Percentiles rank a stretch among this genome's conserved stretches.
Conservation (phyloP, 2,113 vertebrate genomes). For the Hypocryptadius cinnamomeus region DNA sequence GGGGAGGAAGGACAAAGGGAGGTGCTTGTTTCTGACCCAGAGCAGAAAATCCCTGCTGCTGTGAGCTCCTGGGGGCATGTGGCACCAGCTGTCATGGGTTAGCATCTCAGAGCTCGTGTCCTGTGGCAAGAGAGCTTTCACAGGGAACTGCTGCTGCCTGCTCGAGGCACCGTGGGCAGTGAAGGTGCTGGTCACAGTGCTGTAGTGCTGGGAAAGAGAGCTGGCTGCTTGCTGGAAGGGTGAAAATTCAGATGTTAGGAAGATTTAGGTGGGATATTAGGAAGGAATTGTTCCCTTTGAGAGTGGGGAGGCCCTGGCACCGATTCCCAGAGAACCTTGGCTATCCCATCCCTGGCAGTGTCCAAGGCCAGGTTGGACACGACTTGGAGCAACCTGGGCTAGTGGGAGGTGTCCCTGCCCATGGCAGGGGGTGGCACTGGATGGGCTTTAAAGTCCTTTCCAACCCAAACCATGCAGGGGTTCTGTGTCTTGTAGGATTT, state of each 20-base stretch:
- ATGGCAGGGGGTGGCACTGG: neutral
- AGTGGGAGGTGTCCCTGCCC: neutral
- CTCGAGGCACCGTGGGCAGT: neutral
- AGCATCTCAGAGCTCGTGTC: neutral
- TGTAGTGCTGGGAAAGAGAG: neutral
- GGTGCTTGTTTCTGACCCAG: neutral
- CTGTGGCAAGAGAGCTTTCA: neutral
- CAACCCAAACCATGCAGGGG: too few species aligned
- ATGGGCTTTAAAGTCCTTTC: neutral
- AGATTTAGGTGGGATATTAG: neutral
- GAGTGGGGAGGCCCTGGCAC: neutral
- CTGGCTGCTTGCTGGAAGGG: neutral
- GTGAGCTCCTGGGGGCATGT: neutral
- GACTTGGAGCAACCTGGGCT: neutral
- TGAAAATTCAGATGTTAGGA: neutral
- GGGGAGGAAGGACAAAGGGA: neutral
- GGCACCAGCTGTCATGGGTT: neutral
- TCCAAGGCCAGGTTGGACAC: fast-evolving
- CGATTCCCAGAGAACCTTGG: neutral
- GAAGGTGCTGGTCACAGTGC: neutral
- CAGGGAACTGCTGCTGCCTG: neutral
- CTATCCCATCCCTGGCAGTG: neutral
- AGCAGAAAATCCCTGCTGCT: neutral
- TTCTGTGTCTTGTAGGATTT: neutral
- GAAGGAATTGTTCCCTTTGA: neutral